phyloP scores from a whole-genome alignment of 1,140 invertebrate genomes.

The Nomia melanderi region DNA sequence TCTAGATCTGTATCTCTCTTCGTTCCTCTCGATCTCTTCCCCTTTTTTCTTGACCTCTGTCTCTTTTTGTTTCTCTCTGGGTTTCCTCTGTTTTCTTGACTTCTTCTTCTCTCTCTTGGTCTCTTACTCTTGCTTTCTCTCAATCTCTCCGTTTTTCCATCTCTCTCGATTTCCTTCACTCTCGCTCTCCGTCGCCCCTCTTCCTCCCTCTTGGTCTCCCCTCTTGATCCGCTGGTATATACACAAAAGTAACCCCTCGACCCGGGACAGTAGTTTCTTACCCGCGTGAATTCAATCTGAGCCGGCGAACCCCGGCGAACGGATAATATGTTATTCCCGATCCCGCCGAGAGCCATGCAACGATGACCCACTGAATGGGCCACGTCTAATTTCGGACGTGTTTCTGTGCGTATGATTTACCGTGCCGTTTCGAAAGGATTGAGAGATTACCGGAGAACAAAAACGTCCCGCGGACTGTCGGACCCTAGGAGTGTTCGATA shows the following conservation, averaged over 20 bases:
- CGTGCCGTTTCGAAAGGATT: background rate
- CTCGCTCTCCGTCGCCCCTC: background rate
- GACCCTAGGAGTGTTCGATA: background rate
- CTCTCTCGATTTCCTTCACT: too few species aligned
- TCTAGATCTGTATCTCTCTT: too few species aligned
- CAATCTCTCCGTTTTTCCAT: too few species aligned
- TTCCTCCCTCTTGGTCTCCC: slow-evolving; percentile 7
- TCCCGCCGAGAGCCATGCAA: slow-evolving; percentile 9
- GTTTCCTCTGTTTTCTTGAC: too few species aligned
- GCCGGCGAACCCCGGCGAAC: background rate
- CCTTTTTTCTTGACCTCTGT: too few species aligned
- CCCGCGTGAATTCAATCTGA: slow-evolving; percentile 42
- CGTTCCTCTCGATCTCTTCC: too few species aligned
- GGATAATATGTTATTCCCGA: slow-evolving; percentile 49
- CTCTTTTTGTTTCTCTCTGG: slow-evolving; percentile 35
- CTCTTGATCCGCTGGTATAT: slow-evolving; percentile 12
- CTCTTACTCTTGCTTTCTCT: too few species aligned
- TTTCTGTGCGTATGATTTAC: slow-evolving; percentile 1
- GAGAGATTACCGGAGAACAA: background rate
- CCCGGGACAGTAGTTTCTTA: slow-evolving; percentile 52
- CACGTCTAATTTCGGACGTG: slow-evolving; percentile 36
- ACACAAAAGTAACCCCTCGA: slow-evolving; percentile 53
- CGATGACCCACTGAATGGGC: slow-evolving; percentile 42
- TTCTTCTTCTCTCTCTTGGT: too few species aligned
- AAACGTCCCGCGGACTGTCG: background rate